Base-by-base conservation (phyloP, 23 tunicate species). In the Phallusia fumigata region DNA sequence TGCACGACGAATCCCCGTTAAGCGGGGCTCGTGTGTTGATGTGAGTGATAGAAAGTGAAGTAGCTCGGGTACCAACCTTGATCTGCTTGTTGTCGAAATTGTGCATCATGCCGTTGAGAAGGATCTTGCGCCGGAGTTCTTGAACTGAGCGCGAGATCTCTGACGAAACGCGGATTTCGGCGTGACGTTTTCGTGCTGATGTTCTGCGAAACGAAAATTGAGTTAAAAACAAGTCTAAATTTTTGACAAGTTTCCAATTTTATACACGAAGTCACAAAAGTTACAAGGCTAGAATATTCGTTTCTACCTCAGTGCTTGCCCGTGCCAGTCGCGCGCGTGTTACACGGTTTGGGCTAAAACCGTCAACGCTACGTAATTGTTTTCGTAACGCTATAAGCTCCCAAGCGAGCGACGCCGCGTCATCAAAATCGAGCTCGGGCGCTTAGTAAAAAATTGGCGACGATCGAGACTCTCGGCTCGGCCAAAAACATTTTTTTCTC, bases 171-270 rank as follows among this genome's bases (percentile, higher is more conserved):
- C 91, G 91, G 45, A 87, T 87, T 65, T 87, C 91, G 77, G 91
- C 85, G 65, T 87, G 91, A 52, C 91, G 77, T 65, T 87, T 87
- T 10, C 91, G 80, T 0, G 91, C 82, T 28, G 53, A 76, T 0
- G 85, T 73, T 65, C 91, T 87, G 82, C 16, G 82, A 76, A 76
- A 81, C 33, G 26, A 35, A 58, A 58, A 58, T 40, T 40, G 47
- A 10, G 47, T 40, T 40, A 40, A 40, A 40, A 40, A 40, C 47
- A 40, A 10, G 5, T 40, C 47, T 10, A 40, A 40, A 5, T 40
- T 40, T 40, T 40, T 3, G 5, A 3, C 47, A 40, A 40, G 5
- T 40, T 40, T 40, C 5, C 10, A 3, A 3, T 40, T 40, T 40
- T 40, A 40, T 3, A 3, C 10, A 10, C 5, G 10, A 40, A 40